Percentiles rank a stretch among this genome's conserved stretches.
Conservation (phyloP, 1,140 invertebrate genomes). For the Trichonephila inaurata region DNA sequence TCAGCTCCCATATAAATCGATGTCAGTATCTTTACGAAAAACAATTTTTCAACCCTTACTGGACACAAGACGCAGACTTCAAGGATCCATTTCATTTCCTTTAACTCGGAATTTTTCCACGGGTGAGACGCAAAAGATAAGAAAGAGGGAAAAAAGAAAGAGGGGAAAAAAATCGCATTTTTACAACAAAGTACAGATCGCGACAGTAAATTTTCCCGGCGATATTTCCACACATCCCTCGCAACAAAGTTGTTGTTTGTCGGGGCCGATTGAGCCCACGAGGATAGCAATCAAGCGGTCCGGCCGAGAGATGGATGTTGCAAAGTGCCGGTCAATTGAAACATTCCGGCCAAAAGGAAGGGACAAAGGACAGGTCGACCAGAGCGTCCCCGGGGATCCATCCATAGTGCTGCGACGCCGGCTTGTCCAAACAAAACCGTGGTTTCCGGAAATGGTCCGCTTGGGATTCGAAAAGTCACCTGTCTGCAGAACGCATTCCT, state of each 20-base stretch:
- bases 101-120: neutral
- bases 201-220: slow-evolving; percentile 41
- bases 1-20: no score
- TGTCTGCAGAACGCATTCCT: slow-evolving; percentile 19
- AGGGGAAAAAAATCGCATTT: neutral
- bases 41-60: no score
- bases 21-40: no score
- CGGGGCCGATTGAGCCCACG: slow-evolving; percentile 57
- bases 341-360: slow-evolving; percentile 25
- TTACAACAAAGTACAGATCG: neutral
- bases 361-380: slow-evolving; percentile 33
- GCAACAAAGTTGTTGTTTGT: slow-evolving; percentile 57
- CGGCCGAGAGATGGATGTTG: slow-evolving; percentile 51
- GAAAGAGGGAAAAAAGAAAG: neutral
- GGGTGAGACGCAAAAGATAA: neutral
- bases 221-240: neutral
- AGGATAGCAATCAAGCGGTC: slow-evolving; percentile 43
- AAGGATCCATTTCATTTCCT: neutral
- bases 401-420: slow-evolving; percentile 46
- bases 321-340: slow-evolving; percentile 57
- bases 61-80: no score
- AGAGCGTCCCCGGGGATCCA: slow-evolving; percentile 4
- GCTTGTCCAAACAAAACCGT: slow-evolving; percentile 51
- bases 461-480: slow-evolving; percentile 34
- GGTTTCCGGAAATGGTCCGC: slow-evolving; percentile 44